Conservation (phyloP, 2,888 invertebrate species). For the Criorhina ranunculi region DNA sequence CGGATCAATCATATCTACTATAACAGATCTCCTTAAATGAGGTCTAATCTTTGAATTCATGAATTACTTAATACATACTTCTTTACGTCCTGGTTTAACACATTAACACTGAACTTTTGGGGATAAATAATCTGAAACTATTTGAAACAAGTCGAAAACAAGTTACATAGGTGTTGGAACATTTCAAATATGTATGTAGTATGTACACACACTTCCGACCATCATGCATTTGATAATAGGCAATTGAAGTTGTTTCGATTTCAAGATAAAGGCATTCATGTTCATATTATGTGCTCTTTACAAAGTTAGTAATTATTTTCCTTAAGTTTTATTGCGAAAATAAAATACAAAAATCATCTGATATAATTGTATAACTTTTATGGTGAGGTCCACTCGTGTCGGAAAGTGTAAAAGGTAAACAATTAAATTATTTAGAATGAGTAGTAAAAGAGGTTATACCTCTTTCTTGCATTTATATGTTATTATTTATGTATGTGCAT, state of each 20-base stretch:
- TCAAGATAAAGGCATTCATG: too few relatives aligned
- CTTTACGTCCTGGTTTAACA: slow-evolving; percentile 55
- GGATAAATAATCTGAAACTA: slow-evolving; percentile 29
- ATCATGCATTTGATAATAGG: not conserved
- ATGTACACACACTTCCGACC: not conserved
- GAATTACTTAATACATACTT: slow-evolving; percentile 51
- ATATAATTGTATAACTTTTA: slow-evolving; percentile 19
- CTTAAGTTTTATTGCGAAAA: slow-evolving; percentile 13
- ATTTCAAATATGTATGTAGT: too few relatives aligned
- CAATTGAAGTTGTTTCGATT: not conserved
- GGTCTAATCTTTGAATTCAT: slow-evolving; percentile 43
- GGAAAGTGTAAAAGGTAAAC: not conserved
- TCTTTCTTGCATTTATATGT: not conserved
- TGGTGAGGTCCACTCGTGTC: not conserved
- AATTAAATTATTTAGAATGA: slow-evolving; percentile 12
- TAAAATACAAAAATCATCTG: slow-evolving; percentile 21
- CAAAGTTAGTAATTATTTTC: too few relatives aligned
- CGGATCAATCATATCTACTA: slow-evolving; percentile 38
- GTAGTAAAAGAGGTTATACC: not conserved
- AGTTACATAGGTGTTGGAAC: slow-evolving; percentile 24
- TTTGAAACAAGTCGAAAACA: too few relatives aligned
- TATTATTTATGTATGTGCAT: not conserved
- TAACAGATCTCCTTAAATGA: slow-evolving; percentile 42
- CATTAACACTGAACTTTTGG: slow-evolving; percentile 57
- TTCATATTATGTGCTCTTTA: too few relatives aligned